Base-by-base conservation (phyloP, 2,113 vertebrate genomes). In the Rhabdornis inornatus region DNA sequence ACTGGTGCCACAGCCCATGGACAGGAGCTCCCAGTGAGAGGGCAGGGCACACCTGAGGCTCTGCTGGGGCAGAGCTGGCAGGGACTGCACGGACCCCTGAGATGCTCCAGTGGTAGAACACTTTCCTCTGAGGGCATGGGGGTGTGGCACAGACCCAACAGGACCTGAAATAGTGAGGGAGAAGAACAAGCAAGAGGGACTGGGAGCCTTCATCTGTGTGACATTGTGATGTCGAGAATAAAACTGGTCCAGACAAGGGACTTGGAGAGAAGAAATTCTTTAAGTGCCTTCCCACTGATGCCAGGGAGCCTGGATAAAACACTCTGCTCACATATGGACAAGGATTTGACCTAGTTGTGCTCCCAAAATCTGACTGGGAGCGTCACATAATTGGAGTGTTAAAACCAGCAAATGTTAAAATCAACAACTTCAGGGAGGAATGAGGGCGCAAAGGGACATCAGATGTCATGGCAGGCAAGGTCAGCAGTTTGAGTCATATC, bases 381-480 rank as follows among this genome's bases (percentile, higher is more conserved):
- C 0, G 0, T 44, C 68, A 69, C 49, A 5, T 44, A 82, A 92
- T 18, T 61, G 40, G 35, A 90, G 72, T 77, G 59, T 65, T 86
- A 88, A 80, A 94, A 68, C 76, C 86, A 88, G 79, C 44, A 90
- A 24, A 64, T 83, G 79, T 14, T 92, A 52, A 91, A 85, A 71
- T 44, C 79, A 88, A 68, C 75, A 77, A 30, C 45, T 94, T 61
- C 14, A 37, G n/a, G 71, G 31, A 74, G 16, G 76, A 89, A 86
- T 3, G 71, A 90, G 91, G 86, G 66, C 0, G 1, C 83, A 56
- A 72, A 90, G 50, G 40, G 66, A 83, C 66, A 76, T 7, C 44
- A 78, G 77, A 65, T 65, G 83, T 81, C 80, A 89, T 0, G 4
- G 61, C 25, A 24, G 68, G 45, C 83, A 90, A 77, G 79, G 91